Evolutionary conservation across 2,113 vertebrate genomes (phyloP).

Genomic region (Hippocampus comes): DNA sequence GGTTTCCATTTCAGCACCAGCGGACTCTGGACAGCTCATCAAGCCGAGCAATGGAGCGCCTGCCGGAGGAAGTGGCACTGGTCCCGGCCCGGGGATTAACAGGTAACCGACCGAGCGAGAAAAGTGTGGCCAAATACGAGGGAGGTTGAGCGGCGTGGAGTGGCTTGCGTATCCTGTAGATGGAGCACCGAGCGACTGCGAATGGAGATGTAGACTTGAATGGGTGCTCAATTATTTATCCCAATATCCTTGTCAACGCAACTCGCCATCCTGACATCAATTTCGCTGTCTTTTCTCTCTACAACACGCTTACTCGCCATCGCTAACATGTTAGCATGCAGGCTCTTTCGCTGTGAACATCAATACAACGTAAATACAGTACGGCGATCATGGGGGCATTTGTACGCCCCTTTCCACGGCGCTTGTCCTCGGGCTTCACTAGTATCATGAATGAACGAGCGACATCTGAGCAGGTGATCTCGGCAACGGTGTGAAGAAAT

Average conservation of each 20-base stretch:
- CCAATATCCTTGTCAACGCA: constrained; percentile 64
- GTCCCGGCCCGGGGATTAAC: constrained; percentile 73
- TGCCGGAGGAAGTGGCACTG: constrained; percentile 69
- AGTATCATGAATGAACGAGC: constrained; percentile 47
- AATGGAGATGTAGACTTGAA: constrained; percentile 48
- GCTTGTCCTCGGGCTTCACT: constrained; percentile 27
- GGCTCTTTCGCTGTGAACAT: constrained; percentile 25
- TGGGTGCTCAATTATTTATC: constrained; percentile 70
- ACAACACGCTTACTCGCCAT: constrained; percentile 17
- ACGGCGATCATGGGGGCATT: constrained; percentile 19
- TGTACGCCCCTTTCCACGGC: constrained; percentile 43
- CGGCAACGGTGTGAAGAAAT: constrained; percentile 27
- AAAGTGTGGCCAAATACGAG: constrained; percentile 22
- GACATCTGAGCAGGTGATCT: constrained; percentile 19
- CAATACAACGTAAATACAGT: constrained; percentile 22
- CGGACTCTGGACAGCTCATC: constrained; percentile 79
- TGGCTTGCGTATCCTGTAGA: constrained; percentile 20
- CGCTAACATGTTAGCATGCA: constrained; percentile 16
- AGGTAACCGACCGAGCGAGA: constrained; percentile 66
- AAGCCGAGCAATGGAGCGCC: constrained; percentile 79
- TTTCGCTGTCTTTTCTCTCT: constrained; percentile 6
- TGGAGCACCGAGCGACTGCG: constrained; percentile 44
- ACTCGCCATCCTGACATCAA: constrained; percentile 33
- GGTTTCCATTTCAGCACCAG: constrained; percentile 80
- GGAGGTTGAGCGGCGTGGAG: constrained; percentile 27